These are phyloP conservation scores for Agrochola lota DNA, from an alignment of 2,888 invertebrate genomes.

Conservation along the genomic window DNA sequence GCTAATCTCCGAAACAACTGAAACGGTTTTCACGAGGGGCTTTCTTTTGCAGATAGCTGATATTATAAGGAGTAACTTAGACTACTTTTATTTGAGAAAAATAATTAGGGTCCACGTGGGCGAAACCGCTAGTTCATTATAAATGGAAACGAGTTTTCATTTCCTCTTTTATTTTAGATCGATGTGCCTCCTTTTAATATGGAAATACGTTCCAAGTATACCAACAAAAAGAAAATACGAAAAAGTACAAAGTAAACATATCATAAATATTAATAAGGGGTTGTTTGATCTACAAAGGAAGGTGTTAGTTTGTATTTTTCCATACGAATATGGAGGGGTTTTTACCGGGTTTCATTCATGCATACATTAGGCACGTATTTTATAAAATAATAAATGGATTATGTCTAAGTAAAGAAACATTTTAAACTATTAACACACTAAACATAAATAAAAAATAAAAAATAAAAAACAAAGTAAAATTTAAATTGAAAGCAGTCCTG, in stretches of 20 bases:
- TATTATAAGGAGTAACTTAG: too few relatives aligned
- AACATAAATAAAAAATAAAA: too few relatives aligned
- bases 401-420: not conserved
- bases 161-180: not conserved
- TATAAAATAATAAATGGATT: not conserved
- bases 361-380: not conserved
- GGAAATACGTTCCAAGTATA: constrained; percentile 7
- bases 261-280: constrained; percentile 40
- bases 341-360: too few relatives aligned
- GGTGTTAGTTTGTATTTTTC: constrained; percentile 15
- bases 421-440: too few relatives aligned
- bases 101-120: too few relatives aligned
- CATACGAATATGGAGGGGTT: constrained; percentile 3
- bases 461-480: too few relatives aligned
- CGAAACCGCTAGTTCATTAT: not conserved
- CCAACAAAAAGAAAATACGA: not conserved
- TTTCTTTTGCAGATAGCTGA: too few relatives aligned
- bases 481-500: too few relatives aligned
- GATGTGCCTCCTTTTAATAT: not conserved
- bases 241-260: constrained; percentile 24
- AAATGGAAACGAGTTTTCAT: not conserved
- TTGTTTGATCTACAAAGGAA: constrained; percentile 30
- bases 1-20: too few relatives aligned
- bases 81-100: too few relatives aligned
- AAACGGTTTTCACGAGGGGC: too few relatives aligned